Base-by-base conservation (phyloP, 1,140 invertebrate genomes). In the Drosophila watanabei region DNA sequence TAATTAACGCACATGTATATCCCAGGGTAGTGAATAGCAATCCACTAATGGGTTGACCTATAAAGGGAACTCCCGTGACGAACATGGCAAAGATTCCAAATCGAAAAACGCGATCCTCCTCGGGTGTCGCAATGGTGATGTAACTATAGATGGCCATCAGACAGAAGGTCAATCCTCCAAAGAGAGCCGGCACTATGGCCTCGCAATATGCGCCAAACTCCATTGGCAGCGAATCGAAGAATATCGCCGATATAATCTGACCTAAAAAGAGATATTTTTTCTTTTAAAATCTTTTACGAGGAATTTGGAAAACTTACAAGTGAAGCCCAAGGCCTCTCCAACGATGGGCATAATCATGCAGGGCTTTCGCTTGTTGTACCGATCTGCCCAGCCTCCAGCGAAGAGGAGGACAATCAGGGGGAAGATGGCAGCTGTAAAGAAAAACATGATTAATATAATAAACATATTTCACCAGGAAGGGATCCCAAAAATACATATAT, bases 361-460 rank as follows among this genome's bases (percentile, higher is more conserved):
- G 24, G 96, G 94, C 93, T 96, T 96, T 43, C 95, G 82, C 66
- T 95, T 94, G 61, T 95, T 95, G 51, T 95, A 94, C 41, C 94
- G 94, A 86, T 96, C 95, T 71, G 95, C 95, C 94, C 95, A 95
- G 2, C 95, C 94, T 68, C 96, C 95, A 77, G 96, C 92, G 92
- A 96, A 95, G 48, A 96, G 87, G 13, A 95, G 93, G 69, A 96
- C 93, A 33, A 95, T 94, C 5, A 95, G 88, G 0, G 95, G 95
- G 58, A 96, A 94, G 7, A 94, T 93, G 0, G 94, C 94, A 66
- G 94, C 94, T 93, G 18, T 59, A 48, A 35, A 10, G 1, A 62
- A 49, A 33, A 43, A 10, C 18, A 45, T 8, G 10, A 46, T 6
- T 4, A 20, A 5, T 20, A 20, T n/a, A 0, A 35, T 10, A 66